Evolutionary conservation across 35 echinoderm and acorn worm species (phyloP).

Genomic region (Holothuria glaberrima): DNA sequence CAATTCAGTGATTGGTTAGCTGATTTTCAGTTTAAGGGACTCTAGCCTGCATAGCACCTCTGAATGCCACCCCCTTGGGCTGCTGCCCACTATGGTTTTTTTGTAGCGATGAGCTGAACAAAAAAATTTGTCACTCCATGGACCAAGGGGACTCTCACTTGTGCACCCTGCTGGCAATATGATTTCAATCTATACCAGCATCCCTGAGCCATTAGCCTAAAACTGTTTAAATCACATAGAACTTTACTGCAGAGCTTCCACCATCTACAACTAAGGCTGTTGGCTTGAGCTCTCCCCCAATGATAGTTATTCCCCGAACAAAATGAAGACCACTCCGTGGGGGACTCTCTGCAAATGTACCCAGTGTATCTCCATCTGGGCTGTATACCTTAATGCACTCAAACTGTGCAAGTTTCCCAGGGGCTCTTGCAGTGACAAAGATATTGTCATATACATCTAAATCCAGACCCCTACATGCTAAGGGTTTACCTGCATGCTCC

Average conservation of each 20-base stretch:
- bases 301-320: conserved; percentile 48
- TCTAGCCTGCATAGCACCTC: too few relatives aligned
- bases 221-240: conserved; percentile 44
- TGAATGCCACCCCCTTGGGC: too few relatives aligned
- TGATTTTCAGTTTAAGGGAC: too few relatives aligned
- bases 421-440: conserved; percentile 55
- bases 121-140: too few relatives aligned
- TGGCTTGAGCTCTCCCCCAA: conserved; percentile 1
- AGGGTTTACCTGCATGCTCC: conserved; percentile 54
- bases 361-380: conserved; percentile 47
- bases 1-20: too few relatives aligned
- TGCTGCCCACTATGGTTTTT: too few relatives aligned
- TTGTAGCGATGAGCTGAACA: too few relatives aligned
- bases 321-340: conserved; percentile 59
- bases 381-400: conserved; percentile 67
- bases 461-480: conserved; percentile 59
- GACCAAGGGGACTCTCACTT: too few relatives aligned
- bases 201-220: too few relatives aligned
- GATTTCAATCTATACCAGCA: too few relatives aligned
- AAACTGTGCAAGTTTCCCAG: conserved; percentile 24
- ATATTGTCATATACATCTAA: conserved; percentile 65
- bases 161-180: too few relatives aligned
- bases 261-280: conserved; percentile 64
- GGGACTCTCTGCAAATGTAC: conserved; percentile 56
- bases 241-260: neutral